Evolutionary conservation across 2,888 invertebrate genomes (phyloP).

Genomic region (Himalopsyche tibetana): DNA sequence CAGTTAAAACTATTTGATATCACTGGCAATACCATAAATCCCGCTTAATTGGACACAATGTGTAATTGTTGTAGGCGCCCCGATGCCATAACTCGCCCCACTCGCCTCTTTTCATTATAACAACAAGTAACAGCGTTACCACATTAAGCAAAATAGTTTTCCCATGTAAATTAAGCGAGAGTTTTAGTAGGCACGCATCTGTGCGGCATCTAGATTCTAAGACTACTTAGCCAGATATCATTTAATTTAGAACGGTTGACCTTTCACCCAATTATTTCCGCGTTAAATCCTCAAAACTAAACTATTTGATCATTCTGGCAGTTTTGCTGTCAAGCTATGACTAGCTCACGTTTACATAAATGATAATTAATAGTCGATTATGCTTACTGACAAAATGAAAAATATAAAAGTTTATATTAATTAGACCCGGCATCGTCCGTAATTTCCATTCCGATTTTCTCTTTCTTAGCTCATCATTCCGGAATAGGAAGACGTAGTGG

Average conservation of each 20-base stretch:
- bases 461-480: too few relatives aligned
- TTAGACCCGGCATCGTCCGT: too few relatives aligned
- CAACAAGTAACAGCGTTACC: constrained; percentile 43
- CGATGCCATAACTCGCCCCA: constrained; percentile 40
- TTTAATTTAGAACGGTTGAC: constrained; percentile 19
- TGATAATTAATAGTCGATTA: too few relatives aligned
- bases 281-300: too few relatives aligned
- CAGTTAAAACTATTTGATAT: constrained; percentile 43
- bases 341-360: too few relatives aligned
- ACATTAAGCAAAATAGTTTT: constrained; percentile 52
- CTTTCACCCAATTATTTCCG: neutral
- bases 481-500: too few relatives aligned
- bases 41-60: constrained; percentile 56
- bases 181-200: constrained; percentile 36
- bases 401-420: too few relatives aligned
- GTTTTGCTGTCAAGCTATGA: too few relatives aligned
- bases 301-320: too few relatives aligned
- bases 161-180: constrained; percentile 46
- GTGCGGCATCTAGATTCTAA: constrained; percentile 35
- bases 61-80: constrained; percentile 50
- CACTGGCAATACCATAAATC: constrained; percentile 54
- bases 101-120: constrained; percentile 52
- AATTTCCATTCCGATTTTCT: too few relatives aligned
- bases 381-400: too few relatives aligned
- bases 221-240: constrained; percentile 27